Conservation (phyloP, 2,888 invertebrate species). For the Drosophila buzzatii region DNA sequence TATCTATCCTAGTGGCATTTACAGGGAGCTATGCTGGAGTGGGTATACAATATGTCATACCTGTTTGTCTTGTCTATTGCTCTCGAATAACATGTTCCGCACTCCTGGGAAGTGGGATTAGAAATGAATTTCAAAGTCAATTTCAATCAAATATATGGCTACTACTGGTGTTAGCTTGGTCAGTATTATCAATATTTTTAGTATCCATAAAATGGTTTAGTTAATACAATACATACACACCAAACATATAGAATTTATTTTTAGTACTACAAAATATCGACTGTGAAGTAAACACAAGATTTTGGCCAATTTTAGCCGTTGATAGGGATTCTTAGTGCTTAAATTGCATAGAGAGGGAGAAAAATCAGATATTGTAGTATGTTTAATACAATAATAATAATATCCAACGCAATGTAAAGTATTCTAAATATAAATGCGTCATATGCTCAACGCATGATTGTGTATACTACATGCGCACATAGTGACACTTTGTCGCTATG, state of each 20-base stretch:
- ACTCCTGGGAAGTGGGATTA: conserved; percentile 89
- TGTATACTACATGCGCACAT: no score
- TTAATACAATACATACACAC: conserved; percentile 13
- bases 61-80: conserved; percentile 92
- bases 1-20: conserved; percentile 92
- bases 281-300: neutral
- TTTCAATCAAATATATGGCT: conserved; percentile 93
- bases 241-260: neutral
- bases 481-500: no score
- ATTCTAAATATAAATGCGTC: no score
- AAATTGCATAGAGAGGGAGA: no score
- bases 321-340: no score
- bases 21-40: conserved; percentile 98
- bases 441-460: no score
- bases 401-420: no score
- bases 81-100: conserved; percentile 89
- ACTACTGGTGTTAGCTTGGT: conserved; percentile 93
- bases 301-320: no score
- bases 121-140: conserved; percentile 92
- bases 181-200: conserved; percentile 91
- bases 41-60: conserved; percentile 97
- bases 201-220: conserved; percentile 90
- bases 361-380: no score
- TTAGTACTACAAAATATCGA: neutral
- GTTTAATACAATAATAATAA: no score